Evolutionary conservation across 2,797 vertebrate species (phyloP).

Genomic region (Amphiprion clarkii): DNA sequence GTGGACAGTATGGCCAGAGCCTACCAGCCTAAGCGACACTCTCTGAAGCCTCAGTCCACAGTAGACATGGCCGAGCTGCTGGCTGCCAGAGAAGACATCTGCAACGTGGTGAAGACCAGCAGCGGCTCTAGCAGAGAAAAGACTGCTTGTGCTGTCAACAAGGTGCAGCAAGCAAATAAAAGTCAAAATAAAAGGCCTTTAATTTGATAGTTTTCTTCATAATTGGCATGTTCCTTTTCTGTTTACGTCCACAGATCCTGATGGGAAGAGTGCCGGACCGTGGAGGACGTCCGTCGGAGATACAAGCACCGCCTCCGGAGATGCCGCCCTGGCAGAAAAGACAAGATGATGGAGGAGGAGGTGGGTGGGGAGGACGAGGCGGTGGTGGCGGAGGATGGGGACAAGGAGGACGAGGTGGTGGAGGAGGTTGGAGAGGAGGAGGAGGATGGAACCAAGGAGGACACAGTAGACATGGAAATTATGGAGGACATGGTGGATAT

Average conservation of each 20-base stretch:
- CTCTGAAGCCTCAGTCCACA: conserved; percentile 85
- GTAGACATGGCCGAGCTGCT: conserved; percentile 89
- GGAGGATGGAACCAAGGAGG: conserved; percentile 81
- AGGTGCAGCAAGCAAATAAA: conserved; percentile 78
- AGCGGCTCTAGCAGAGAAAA: conserved; percentile 91
- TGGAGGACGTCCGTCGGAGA: conserved; percentile 95
- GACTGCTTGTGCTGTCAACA: conserved; percentile 93
- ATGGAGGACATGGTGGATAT: conserved; percentile 64
- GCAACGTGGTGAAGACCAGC: conserved; percentile 94
- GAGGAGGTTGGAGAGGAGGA: conserved; percentile 42
- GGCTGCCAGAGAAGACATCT: conserved; percentile 95
- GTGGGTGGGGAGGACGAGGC: conserved; percentile 81
- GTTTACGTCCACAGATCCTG: conserved; percentile 85
- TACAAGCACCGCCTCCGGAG: conserved; percentile 92
- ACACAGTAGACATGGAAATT: conserved; percentile 57
- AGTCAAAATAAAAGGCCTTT: accelerated
- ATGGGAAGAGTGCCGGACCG: conserved; percentile 97
- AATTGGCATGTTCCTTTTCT: not conserved
- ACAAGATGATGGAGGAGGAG: conserved; percentile 90
- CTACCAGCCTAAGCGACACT: conserved; percentile 94
- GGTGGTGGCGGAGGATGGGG: conserved; percentile 66
- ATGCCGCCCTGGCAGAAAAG: conserved; percentile 97
- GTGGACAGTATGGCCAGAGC: conserved; percentile 94
- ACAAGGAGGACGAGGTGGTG: conserved; percentile 54
- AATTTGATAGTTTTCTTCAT: not conserved